A percentile compares a stretch with the other conserved stretches of the same genome.
phyloP scores from a whole-genome alignment of 1,140 invertebrate genomes.

The Lepidurus packardi region DNA sequence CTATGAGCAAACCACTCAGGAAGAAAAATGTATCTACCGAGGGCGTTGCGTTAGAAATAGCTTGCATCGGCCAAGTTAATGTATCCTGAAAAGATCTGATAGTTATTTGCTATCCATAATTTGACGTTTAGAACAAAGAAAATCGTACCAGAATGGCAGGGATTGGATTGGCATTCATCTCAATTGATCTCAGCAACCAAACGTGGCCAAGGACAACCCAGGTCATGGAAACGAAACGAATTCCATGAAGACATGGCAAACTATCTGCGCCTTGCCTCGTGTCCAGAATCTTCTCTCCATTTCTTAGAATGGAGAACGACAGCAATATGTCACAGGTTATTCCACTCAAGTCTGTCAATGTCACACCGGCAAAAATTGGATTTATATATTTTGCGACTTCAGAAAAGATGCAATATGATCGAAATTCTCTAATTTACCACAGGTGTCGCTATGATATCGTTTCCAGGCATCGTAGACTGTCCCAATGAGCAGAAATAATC shows the following conservation, averaged over 20 bases:
- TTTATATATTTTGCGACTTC: no score
- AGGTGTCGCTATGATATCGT: neutral
- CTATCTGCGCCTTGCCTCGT: constrained; percentile 57
- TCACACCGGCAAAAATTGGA: no score
- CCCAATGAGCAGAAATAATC: constrained; percentile 22
- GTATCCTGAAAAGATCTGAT: constrained; percentile 23
- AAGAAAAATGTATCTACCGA: constrained; percentile 61
- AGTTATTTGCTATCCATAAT: constrained; percentile 3
- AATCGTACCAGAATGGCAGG: neutral
- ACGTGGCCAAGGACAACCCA: constrained; percentile 91
- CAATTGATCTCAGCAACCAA: constrained; percentile 44
- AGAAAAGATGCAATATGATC: no score
- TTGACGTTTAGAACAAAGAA: neutral
- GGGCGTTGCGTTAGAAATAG: constrained; percentile 51
- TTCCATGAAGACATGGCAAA: constrained; percentile 71
- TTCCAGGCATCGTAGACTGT: constrained; percentile 26
- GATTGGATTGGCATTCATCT: constrained; percentile 28
- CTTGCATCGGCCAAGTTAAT: constrained; percentile 37
- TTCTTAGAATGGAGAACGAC: constrained; percentile 46
- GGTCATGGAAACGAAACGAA: constrained; percentile 77
- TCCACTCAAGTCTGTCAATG: neutral
- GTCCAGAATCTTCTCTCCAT: constrained; percentile 43
- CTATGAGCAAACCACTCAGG: constrained; percentile 54
- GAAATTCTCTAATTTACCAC: no score
- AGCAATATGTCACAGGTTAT: constrained; percentile 34